A percentile compares a stretch with the other conserved stretches of the same genome.
These are phyloP conservation scores for Plebejus melissa DNA, from an alignment of 2,888 invertebrate genomes.

Conservation along the genomic window DNA sequence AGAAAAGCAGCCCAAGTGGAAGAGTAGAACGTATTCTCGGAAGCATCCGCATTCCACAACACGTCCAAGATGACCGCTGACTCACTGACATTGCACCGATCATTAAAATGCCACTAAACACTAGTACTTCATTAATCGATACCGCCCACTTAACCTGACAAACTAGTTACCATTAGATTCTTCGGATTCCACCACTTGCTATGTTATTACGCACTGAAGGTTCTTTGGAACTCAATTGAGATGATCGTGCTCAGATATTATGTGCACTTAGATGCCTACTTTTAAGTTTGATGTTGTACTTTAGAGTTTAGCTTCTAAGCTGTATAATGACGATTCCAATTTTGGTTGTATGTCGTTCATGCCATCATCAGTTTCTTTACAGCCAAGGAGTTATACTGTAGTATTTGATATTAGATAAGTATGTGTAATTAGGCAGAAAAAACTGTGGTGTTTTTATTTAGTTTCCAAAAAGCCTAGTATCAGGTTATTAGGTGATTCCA, in stretches of 20 bases:
- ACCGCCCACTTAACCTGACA: constrained; percentile 46
- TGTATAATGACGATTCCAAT: too few species aligned
- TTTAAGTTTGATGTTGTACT: neutral
- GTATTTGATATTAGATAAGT: too few species aligned
- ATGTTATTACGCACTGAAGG: constrained; percentile 18
- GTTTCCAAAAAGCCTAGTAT: neutral
- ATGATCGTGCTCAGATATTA: neutral
- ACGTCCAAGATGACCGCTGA: constrained; percentile 59
- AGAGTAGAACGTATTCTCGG: constrained; percentile 51
- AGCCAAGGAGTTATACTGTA: too few species aligned
- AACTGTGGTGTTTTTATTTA: too few species aligned
- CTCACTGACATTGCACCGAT: constrained; percentile 67
- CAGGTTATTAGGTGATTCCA: neutral
- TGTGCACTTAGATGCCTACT: neutral
- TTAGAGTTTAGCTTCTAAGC: neutral
- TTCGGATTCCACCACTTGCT: constrained; percentile 34
- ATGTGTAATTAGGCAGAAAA: too few species aligned
- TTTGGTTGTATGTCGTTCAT: too few species aligned
- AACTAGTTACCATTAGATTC: constrained; percentile 45
- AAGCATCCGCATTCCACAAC: constrained; percentile 72
- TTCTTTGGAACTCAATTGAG: neutral
- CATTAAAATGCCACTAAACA: constrained; percentile 66
- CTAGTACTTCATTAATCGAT: constrained; percentile 51
- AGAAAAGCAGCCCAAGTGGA: constrained; percentile 38
- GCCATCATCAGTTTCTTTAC: too few species aligned